Conservation (phyloP, 2,888 invertebrate genomes). For the Hyles lineata region DNA sequence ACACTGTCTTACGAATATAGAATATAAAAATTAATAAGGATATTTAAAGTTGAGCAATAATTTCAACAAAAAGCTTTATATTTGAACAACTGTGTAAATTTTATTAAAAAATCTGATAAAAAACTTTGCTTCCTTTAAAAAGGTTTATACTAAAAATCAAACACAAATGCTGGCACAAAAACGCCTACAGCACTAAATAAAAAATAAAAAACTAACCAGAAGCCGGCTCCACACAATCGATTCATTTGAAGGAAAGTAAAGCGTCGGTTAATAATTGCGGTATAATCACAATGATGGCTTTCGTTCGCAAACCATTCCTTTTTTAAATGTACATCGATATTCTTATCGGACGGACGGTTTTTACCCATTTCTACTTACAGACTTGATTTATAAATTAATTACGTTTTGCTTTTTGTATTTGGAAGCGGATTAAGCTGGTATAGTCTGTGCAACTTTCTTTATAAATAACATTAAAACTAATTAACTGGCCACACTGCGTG, state of each 20-base stretch:
- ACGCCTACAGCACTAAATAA: background rate
- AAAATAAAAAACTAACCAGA: background rate
- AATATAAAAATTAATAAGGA: no score
- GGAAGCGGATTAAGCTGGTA: background rate
- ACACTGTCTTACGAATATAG: no score
- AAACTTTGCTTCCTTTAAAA: no score
- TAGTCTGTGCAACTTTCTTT: no score
- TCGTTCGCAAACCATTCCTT: constrained; percentile 45
- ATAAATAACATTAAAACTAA: no score
- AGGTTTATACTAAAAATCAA: no score
- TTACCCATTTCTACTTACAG: background rate
- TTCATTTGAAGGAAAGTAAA: constrained; percentile 56
- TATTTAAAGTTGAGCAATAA: no score
- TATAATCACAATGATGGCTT: constrained; percentile 46
- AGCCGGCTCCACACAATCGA: constrained; percentile 37
- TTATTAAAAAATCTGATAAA: no score
- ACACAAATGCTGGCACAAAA: no score
- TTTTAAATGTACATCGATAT: constrained; percentile 48
- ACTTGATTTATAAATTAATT: background rate
- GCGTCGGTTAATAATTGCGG: constrained; percentile 73
- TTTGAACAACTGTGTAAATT: no score
- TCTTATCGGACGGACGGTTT: constrained; percentile 9
- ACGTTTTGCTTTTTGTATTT: background rate
- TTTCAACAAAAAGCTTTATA: no score
- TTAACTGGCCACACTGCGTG: no score